phyloP scores from a whole-genome alignment of 2,113 vertebrate species.

The Equus quagga region DNA sequence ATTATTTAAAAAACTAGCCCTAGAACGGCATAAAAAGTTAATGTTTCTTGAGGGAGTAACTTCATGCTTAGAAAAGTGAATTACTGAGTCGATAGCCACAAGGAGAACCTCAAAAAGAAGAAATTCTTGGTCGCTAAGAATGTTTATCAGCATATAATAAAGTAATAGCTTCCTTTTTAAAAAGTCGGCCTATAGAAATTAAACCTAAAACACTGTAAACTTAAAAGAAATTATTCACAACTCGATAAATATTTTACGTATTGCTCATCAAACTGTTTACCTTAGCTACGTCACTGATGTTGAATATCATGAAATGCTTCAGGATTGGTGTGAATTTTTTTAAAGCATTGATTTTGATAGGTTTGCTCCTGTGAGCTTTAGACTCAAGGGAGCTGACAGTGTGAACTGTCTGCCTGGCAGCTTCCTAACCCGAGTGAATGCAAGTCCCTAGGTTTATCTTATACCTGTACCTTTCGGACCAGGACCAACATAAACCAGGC shows the following conservation, averaged over 20 bases:
- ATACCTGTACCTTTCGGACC: not conserved
- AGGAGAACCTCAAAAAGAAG: not conserved
- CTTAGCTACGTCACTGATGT: not conserved
- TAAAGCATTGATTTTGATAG: not conserved
- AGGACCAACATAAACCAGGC: not conserved
- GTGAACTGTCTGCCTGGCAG: not conserved
- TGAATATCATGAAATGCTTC: not conserved
- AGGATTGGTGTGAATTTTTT: not conserved
- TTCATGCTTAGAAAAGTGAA: not conserved
- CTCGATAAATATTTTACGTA: not conserved
- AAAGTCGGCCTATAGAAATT: not conserved
- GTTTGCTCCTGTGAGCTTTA: not conserved
- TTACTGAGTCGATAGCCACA: not conserved
- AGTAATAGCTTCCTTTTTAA: not conserved
- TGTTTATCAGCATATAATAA: not conserved
- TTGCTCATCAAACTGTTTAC: not conserved
- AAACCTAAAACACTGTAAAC: not conserved
- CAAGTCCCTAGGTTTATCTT: not conserved
- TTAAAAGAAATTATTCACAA: not conserved
- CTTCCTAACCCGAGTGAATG: not conserved
- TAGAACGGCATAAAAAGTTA: conserved; percentile 1
- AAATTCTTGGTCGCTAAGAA: not conserved
- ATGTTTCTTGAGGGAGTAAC: not conserved
- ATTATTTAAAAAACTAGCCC: not conserved
- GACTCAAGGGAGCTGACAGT: not conserved